Evolutionary conservation across 2,113 vertebrate species (phyloP).

Genomic region (Sylvia atricapilla): DNA sequence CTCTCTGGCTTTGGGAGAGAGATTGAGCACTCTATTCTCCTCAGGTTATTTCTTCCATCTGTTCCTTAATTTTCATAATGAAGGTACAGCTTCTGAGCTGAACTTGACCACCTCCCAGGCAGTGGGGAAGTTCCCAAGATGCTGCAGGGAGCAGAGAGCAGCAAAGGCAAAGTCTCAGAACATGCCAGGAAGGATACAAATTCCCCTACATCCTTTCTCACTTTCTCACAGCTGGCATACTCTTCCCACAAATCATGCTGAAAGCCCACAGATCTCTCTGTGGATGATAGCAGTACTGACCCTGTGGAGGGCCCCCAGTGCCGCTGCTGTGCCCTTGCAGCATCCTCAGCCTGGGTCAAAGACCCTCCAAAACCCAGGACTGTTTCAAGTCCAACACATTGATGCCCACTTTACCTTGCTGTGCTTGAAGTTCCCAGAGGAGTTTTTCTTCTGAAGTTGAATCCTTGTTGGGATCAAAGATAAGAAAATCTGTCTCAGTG

Average conservation of each 20-base stretch:
- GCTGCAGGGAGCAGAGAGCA: not conserved
- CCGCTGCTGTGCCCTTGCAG: not conserved
- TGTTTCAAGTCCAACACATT: accelerated
- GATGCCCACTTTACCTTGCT: conserved; percentile 55
- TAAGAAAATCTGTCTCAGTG: conserved; percentile 88
- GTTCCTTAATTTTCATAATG: not conserved
- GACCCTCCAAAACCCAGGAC: not conserved
- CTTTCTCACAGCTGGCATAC: not conserved
- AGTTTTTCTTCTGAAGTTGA: conserved; percentile 60
- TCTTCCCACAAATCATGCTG: not conserved
- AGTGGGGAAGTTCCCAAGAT: not conserved
- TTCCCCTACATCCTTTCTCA: accelerated
- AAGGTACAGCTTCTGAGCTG: not conserved
- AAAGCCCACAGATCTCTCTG: not conserved
- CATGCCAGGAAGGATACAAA: not conserved
- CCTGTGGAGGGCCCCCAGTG: accelerated
- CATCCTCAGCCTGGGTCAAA: not conserved
- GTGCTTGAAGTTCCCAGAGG: conserved; percentile 45
- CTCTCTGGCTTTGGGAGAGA: not conserved
- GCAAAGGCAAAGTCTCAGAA: not conserved
- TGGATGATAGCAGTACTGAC: not conserved
- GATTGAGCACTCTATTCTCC: not conserved
- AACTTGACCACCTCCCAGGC: not conserved
- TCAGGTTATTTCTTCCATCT: not conserved
- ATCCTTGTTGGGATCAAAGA: conserved; percentile 79